Percentiles rank a stretch among this genome's conserved stretches.
phyloP scores from a whole-genome alignment of 2,113 vertebrate species.

The Hepsetus odoe region DNA sequence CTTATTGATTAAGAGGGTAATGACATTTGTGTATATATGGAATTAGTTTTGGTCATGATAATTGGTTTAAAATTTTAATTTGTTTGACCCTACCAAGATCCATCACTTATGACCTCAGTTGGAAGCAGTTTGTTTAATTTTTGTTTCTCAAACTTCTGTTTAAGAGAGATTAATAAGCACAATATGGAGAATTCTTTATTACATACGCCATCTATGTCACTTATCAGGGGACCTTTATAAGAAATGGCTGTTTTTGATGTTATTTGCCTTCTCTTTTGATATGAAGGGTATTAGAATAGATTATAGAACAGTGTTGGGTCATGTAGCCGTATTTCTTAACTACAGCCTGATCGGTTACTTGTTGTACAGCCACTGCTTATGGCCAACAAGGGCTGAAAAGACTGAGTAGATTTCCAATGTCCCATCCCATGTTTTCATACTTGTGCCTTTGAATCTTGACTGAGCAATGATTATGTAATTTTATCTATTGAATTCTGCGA shows the following conservation, averaged over 20 bases:
- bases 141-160: slow-evolving; percentile 3
- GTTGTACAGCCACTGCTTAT: neutral
- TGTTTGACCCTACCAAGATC: neutral
- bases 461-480: slow-evolving; percentile 36
- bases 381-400: slow-evolving; percentile 13
- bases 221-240: slow-evolving; percentile 23
- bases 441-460: slow-evolving; percentile 50
- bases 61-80: neutral
- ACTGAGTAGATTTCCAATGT: neutral
- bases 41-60: neutral
- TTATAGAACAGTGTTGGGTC: neutral
- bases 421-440: neutral
- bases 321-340: neutral
- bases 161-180: slow-evolving; percentile 28
- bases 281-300: neutral
- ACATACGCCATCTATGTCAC: neutral
- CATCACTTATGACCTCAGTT: neutral
- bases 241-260: neutral
- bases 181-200: neutral
- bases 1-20: slow-evolving; percentile 6
- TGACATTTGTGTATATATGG: slow-evolving; percentile 55
- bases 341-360: too few species aligned
- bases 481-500: slow-evolving; percentile 28
- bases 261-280: neutral
- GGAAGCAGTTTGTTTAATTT: neutral